Percentiles rank a stretch among this genome's conserved stretches.
Conservation (phyloP, 2,797 vertebrate species). For the Garrulus glandarius region DNA sequence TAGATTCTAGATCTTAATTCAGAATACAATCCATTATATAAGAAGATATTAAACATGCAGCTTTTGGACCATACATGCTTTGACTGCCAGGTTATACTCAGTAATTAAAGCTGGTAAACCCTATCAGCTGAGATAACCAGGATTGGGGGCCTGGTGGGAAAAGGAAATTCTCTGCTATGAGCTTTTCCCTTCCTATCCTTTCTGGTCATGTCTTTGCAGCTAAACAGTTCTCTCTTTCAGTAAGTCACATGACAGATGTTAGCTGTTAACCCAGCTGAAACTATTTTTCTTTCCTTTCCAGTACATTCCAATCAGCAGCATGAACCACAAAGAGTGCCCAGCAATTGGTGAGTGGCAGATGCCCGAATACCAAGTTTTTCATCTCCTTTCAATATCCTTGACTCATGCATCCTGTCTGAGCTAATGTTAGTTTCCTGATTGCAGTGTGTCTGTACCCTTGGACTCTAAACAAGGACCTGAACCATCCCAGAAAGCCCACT, state of each 20-base stretch:
- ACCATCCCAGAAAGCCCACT: not conserved
- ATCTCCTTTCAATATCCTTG: constrained; percentile 46
- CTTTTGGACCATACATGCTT: not conserved
- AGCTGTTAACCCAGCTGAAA: constrained; percentile 44
- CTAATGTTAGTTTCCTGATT: constrained; percentile 64
- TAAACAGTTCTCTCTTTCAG: constrained; percentile 23
- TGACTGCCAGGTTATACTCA: not conserved
- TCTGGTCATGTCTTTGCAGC: not conserved
- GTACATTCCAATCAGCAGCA: not conserved
- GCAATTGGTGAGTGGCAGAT: not conserved
- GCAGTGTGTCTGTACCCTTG: constrained; percentile 35
- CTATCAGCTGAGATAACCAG: not conserved
- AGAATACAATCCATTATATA: not conserved
- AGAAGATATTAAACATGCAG: not conserved
- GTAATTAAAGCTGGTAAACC: not conserved
- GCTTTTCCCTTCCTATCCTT: not conserved
- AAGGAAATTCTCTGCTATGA: not conserved
- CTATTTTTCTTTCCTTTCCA: constrained; percentile 63
- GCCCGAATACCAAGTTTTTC: not conserved
- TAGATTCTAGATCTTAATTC: not conserved
- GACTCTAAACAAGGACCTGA: not conserved
- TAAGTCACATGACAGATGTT: constrained; percentile 44
- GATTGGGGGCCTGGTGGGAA: not conserved
- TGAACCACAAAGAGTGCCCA: constrained; percentile 25
- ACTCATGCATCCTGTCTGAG: constrained; percentile 73